A percentile compares a stretch with the other conserved stretches of the same genome.
Conservation (phyloP, 2,888 invertebrate genomes). For the Pardosa pseudoannulata region DNA sequence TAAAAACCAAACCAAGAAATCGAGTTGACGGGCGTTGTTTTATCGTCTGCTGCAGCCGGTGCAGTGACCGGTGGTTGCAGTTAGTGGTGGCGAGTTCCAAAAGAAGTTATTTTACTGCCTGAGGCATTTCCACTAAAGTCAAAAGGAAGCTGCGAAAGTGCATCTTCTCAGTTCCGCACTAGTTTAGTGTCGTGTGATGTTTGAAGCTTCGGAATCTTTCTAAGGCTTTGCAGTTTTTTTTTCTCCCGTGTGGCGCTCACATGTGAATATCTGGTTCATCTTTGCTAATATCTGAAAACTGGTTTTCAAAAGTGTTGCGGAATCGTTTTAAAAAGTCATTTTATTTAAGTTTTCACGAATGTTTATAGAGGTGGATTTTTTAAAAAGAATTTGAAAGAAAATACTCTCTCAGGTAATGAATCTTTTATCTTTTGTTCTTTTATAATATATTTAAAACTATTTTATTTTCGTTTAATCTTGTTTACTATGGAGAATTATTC, state of each 20-base stretch:
- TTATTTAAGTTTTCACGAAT: neutral
- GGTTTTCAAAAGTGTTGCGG: neutral
- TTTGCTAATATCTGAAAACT: neutral
- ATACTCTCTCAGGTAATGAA: too few species aligned
- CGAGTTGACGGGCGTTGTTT: slow-evolving; percentile 20
- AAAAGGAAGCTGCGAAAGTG: slow-evolving; percentile 22
- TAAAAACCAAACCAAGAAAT: slow-evolving; percentile 1
- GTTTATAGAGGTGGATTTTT: neutral
- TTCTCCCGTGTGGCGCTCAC: neutral
- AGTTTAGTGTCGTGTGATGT: neutral
- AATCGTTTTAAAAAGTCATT: neutral
- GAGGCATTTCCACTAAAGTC: slow-evolving; percentile 2
- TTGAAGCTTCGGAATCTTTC: neutral
- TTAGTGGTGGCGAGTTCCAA: slow-evolving; percentile 25
- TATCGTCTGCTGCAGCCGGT: slow-evolving; percentile 22
- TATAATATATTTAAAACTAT: too few species aligned
- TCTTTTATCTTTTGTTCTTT: too few species aligned
- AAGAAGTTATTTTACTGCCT: slow-evolving; percentile 21
- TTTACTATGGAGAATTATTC: too few species aligned
- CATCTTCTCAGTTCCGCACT: slow-evolving; percentile 8
- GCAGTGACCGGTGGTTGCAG: slow-evolving; percentile 22
- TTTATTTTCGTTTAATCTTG: too few species aligned
- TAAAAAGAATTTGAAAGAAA: neutral
- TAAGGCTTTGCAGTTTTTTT: neutral
- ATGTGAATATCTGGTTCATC: neutral